Base-by-base conservation (phyloP, 2,797 vertebrate genomes). In the Agapornis canus region DNA sequence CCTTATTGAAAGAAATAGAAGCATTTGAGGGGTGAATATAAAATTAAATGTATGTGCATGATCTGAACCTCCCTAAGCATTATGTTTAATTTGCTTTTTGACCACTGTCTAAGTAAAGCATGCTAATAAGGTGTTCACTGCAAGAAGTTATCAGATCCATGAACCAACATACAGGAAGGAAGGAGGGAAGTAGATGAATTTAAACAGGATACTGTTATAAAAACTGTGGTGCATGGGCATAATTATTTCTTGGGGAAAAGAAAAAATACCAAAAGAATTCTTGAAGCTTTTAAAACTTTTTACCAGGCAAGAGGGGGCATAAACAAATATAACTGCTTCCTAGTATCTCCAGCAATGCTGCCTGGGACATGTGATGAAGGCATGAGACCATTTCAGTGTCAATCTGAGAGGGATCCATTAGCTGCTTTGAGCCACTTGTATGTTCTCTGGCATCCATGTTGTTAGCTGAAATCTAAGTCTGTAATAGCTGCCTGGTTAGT, bases 21-120 rank as follows among this genome's bases (percentile, higher is more conserved):
- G 20, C 18, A 23, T 83, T 89, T 73, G 16, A 27, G 71, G 40
- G 37, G 4, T 27, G 73, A 89, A 90, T 96, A 69, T 66, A 90
- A 95, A 95, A 95, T 78, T 91, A 95, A 94, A 82, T 76, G 45
- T 82, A 26, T 31, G 11, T 79, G 61, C 52, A 59, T 6, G 21
- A 65, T 88, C 37, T 86, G 77, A 95, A 94, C 29, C 15, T 88
- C 75, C 68, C 93, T 82, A 92, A 94, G 78, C n/a, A 64, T 80
- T 35, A 11, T 66, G 66, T 86, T 97, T 94, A 86, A 90, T 97
- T 92, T 94, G 65, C 51, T 97, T 95, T 95, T 95, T 87, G 90
- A 69, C 77, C 69, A 69, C 95, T 96, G 86, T 96, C 95, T 96
- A 87, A 93, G 49, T 79, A 90, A 94, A 87, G 57, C 78, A 42